phyloP scores from a whole-genome alignment of 2,888 invertebrate species.

The Agriotes lineatus region DNA sequence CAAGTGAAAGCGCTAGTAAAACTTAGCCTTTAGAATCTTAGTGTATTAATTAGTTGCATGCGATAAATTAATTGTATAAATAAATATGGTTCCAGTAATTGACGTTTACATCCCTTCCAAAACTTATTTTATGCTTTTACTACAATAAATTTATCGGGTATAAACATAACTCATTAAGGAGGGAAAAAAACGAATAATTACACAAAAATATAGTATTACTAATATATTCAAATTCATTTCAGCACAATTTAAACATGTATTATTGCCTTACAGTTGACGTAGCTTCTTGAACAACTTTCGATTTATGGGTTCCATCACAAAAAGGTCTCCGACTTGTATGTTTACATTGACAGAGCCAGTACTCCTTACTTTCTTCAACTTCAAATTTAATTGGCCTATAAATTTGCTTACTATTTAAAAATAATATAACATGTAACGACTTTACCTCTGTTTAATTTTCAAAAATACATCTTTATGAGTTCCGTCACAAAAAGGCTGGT shows the following conservation, averaged over 20 bases:
- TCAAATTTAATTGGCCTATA: slow-evolving; percentile 83
- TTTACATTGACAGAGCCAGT: slow-evolving; percentile 99
- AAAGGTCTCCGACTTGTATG: slow-evolving; percentile 94
- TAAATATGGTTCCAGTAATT: too few species aligned
- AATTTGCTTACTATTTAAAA: too few species aligned
- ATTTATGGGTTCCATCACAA: slow-evolving; percentile 95
- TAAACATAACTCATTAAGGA: too few species aligned
- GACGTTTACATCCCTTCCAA: too few species aligned
- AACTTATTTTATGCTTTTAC: too few species aligned
- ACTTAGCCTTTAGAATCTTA: not conserved
- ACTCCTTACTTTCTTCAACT: slow-evolving; percentile 89
- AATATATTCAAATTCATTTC: not conserved
- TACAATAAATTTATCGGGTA: too few species aligned
- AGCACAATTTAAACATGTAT: slow-evolving; percentile 9
- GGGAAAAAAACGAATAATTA: too few species aligned
- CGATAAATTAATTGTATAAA: too few species aligned
- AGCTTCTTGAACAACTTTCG: slow-evolving; percentile 75
- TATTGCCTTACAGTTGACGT: slow-evolving; percentile 58
- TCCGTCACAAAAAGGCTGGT: slow-evolving; percentile 95
- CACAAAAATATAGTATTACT: not conserved
- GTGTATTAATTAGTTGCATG: too few species aligned
- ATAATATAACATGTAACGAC: too few species aligned
- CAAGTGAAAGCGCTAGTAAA: slow-evolving; percentile 12
- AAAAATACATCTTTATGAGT: slow-evolving; percentile 84
- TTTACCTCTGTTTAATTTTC: slow-evolving; percentile 78